A percentile compares a stretch with the other conserved stretches of the same genome.
Evolutionary conservation across 2,888 invertebrate genomes (phyloP).

Genomic region (Dryococelus australis): DNA sequence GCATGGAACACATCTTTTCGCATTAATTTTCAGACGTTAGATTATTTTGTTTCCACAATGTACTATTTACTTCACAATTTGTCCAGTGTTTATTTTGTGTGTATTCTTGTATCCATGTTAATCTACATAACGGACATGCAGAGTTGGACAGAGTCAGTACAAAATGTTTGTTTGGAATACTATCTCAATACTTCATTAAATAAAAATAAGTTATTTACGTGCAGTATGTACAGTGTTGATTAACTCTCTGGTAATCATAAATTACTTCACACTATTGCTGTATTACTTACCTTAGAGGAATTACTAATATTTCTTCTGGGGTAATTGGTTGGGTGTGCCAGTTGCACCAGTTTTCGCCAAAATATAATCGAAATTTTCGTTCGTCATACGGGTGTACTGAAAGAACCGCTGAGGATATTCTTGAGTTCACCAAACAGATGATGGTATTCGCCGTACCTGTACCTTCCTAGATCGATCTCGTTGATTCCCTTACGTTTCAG

Average conservation of each 20-base stretch:
- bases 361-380: background rate
- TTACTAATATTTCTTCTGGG: background rate
- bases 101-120: background rate
- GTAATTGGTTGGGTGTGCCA: background rate
- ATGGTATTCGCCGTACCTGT: constrained; percentile 1
- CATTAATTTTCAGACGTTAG: too few relatives aligned
- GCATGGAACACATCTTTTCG: too few relatives aligned
- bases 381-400: background rate
- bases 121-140: background rate
- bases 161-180: background rate
- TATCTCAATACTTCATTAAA: background rate
- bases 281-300: too few relatives aligned
- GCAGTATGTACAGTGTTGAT: too few relatives aligned
- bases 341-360: background rate
- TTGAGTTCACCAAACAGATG: background rate
- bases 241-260: background rate
- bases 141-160: background rate
- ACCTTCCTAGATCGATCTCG: background rate
- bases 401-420: background rate
- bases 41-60: background rate
- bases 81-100: background rate
- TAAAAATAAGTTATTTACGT: background rate
- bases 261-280: background rate
- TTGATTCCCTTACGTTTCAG: background rate
- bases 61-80: background rate